These are phyloP conservation scores for Gymnobelideus leadbeateri DNA, from an alignment of 2,113 vertebrate genomes.

Conservation along the genomic window DNA sequence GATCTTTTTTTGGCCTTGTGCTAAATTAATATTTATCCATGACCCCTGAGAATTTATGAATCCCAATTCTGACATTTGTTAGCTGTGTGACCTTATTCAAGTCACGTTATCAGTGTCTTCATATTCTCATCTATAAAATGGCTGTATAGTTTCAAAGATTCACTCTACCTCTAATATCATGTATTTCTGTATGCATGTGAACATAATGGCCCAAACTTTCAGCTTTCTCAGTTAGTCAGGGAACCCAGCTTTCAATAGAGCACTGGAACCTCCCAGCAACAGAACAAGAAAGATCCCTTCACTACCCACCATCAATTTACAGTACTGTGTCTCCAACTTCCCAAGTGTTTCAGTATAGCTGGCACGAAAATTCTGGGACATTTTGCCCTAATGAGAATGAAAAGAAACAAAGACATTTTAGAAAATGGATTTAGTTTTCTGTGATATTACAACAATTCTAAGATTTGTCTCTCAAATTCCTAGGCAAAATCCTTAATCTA, in stretches of 20 bases:
- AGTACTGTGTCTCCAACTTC: slow-evolving; percentile 97
- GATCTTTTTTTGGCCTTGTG: background rate
- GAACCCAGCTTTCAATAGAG: background rate
- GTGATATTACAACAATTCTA: background rate
- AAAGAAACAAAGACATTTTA: slow-evolving; percentile 43
- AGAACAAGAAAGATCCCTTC: background rate
- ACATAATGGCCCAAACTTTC: background rate
- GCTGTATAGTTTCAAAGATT: background rate
- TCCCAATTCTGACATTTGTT: background rate
- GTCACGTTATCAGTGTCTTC: background rate
- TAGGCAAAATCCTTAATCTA: background rate
- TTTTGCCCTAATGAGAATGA: slow-evolving; percentile 86
- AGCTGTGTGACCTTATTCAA: background rate
- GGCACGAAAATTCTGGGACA: slow-evolving; percentile 93
- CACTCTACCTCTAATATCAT: background rate
- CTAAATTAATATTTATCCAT: background rate
- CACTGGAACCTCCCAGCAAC: background rate
- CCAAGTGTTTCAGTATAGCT: slow-evolving; percentile 94
- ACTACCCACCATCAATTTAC: slow-evolving; percentile 94
- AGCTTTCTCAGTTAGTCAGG: slow-evolving; percentile 41
- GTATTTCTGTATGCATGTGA: background rate
- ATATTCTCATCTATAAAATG: background rate
- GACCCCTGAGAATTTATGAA: background rate
- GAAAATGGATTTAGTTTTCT: background rate
- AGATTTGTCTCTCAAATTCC: background rate